Evolutionary conservation across 2,888 invertebrate species (phyloP), one percentile per base, ranked within the genome.

Genomic region (Orthosia cruda): DNA sequence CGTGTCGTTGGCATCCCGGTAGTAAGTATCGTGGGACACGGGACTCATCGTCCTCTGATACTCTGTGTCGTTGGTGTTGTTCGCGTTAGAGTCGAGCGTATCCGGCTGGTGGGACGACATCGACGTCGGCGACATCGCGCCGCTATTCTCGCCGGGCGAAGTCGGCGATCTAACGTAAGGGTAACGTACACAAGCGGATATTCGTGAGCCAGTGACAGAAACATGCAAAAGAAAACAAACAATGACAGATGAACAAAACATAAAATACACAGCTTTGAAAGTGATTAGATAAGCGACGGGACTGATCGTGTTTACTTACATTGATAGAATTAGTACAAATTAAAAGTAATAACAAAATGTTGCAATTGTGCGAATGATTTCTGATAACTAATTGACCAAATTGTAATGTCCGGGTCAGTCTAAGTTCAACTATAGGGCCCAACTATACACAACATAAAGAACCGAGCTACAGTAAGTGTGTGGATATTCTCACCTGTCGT

Each of bases 401-500:
- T 20, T 61, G 74, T 70, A 70, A 87, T 78, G 82, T 80, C 73
- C 52, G 80, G 79, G 85, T 84, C 85, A 80, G 65, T 83, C 90
- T 89, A 91, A 80, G 77, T 87, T 84, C 79, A 87, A 80, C 83
- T 78, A 80, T 81, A 88, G 90, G 91, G 86, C 84, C 89, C 89
- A 90, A 91, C 92, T 92, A 92, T 89, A 90, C 88, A 92, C 93
- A 88, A 94, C 93, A 92, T 90, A 76, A 83, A 92, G 66, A 76
- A 77, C 71, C 81, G 71, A 87, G 82, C 79, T 80, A 66, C 61
- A 20, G 63, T 54, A 63, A 15, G 64, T 63, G 55, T 61, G 63
- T 61, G 74, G 40, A 77, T 71, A 69, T 70, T 90, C 96, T 96
- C 93, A 98, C 98, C 98, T 98, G 96, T 98, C 98, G 93, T 98